Evolutionary conservation across 2,797 vertebrate species (phyloP), one percentile per base, ranked within the genome.

Genomic region (Peromyscus eremicus): DNA sequence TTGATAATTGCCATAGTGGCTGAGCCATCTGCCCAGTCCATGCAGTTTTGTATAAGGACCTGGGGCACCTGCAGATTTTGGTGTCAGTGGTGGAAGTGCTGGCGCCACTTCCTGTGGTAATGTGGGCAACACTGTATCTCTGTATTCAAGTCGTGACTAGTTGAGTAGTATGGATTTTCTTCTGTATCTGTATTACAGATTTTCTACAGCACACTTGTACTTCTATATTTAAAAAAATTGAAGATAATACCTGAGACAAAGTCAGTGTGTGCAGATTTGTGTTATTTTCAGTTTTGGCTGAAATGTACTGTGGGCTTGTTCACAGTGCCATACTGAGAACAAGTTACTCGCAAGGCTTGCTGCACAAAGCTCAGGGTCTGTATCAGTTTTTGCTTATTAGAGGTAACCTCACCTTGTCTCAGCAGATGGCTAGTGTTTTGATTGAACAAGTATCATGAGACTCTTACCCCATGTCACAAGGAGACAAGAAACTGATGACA

Each of bases 311-410:
- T 70, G 82, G 91, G 71, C 71, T 29, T 89, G 57, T 55, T 89
- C 81, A 70, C 49, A 94, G 93, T 55, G 32, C 76, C 55, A 16
- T n/a, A 66, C 87, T 32, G 66, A 64, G 89, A 88, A 49, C 29
- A 46, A 64, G 84, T 66, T 91, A 86, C 81, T 96, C 80, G 62
- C 62, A 52, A 93, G 86, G 77, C 55, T 49, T 89, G 86, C 77
- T 91, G 46, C 34, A 64, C 34, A 46, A 25, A 92, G 70, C 75
- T 91, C 83, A 52, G 92, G 76, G 55, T 71, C 84, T 57, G 70
- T 37, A 60, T 85, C n/a, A 17, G 75, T 60, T 93, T 92, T 93
- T 96, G 88, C 82, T 96, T 93, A 70, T 94, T 94, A 85, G 80
- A 91, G 91, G 93, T 77, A 49, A 94, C 88, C 94, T 71, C 93